Percentiles rank a stretch among this genome's conserved stretches.
These are phyloP conservation scores for Charina bottae DNA, from an alignment of 2,113 vertebrate species.

Conservation along the genomic window DNA sequence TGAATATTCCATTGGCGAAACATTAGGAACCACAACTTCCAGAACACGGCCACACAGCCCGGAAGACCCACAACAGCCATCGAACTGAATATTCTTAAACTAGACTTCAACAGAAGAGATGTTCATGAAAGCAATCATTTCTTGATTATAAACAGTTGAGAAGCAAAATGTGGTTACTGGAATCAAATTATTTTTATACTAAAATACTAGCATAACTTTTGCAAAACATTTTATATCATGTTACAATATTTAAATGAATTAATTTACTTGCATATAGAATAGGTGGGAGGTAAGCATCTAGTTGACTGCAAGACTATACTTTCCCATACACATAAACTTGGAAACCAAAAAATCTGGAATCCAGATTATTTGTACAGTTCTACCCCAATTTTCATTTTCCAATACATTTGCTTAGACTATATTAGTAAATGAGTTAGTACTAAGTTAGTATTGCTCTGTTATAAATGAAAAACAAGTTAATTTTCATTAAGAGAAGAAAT, in stretches of 20 bases:
- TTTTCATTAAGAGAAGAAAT: neutral
- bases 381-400: neutral
- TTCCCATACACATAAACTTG: neutral
- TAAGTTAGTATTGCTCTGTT: neutral
- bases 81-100: no score
- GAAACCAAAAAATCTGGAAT: neutral
- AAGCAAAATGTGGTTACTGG: neutral
- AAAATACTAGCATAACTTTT: neutral
- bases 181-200: neutral
- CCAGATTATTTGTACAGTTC: neutral
- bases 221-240: neutral
- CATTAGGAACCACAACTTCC: no score
- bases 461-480: neutral
- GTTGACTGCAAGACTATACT: neutral
- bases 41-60: no score
- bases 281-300: neutral
- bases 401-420: neutral
- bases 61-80: no score
- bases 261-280: neutral
- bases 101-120: neutral
- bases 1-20: no score
- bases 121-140: neutral
- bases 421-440: neutral
- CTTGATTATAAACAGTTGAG: neutral
- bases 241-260: neutral